phyloP scores from a whole-genome alignment of 2,888 invertebrate genomes.

The Linnaemya vulpina region DNA sequence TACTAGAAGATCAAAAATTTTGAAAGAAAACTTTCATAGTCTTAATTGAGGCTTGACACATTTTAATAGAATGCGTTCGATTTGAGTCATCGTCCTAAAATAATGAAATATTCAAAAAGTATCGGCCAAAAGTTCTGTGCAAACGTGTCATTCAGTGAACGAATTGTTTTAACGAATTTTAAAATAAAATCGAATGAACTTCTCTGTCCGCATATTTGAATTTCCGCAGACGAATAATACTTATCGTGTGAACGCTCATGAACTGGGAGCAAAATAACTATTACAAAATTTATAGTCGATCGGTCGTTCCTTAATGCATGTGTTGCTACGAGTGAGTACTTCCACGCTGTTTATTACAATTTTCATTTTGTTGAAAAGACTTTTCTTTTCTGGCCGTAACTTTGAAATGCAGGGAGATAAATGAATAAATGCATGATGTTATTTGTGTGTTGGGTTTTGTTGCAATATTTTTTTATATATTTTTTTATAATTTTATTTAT shows the following conservation, averaged over 20 bases:
- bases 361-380: conserved; percentile 57
- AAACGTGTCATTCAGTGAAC: too few species aligned
- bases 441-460: conserved; percentile 27
- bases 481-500: background rate
- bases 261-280: background rate
- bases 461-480: conserved; percentile 11
- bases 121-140: too few species aligned
- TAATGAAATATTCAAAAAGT: background rate
- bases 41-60: too few species aligned
- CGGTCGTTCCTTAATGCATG: conserved; percentile 19
- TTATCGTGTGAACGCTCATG: background rate
- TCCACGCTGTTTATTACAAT: conserved; percentile 71
- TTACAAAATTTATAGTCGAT: background rate
- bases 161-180: too few species aligned
- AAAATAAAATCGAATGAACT: background rate
- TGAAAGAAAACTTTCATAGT: too few species aligned
- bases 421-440: conserved; percentile 67
- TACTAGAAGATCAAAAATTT: too few species aligned
- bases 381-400: conserved; percentile 35
- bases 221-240: background rate
- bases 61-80: background rate
- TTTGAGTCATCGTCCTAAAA: background rate
- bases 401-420: conserved; percentile 35
- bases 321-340: conserved; percentile 63
- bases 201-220: background rate